phyloP scores from a whole-genome alignment of 2,113 vertebrate species.

The Noctilio leporinus region DNA sequence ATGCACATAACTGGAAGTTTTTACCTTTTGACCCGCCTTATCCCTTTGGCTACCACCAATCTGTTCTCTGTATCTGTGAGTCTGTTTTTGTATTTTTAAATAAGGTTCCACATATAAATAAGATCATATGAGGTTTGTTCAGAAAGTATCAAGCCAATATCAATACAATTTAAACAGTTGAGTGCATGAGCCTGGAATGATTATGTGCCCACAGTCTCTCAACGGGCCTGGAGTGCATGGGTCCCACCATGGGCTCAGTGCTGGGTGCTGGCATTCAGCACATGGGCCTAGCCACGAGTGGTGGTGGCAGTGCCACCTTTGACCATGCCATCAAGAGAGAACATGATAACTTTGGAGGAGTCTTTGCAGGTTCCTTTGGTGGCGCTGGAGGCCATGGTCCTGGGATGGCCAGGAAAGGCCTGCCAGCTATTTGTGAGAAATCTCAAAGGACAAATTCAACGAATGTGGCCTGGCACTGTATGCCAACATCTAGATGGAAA shows the following conservation, averaged over 20 bases:
- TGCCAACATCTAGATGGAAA: conserved; percentile 98
- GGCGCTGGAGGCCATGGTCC: conserved; percentile 87
- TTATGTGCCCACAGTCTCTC: conserved; percentile 86
- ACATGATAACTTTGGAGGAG: conserved; percentile 89
- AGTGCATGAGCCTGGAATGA: conserved; percentile 92
- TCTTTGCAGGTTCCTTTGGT: conserved; percentile 85
- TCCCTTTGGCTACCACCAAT: neutral
- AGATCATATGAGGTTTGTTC: neutral
- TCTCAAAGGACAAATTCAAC: conserved; percentile 95
- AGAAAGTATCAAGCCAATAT: too few relatives aligned
- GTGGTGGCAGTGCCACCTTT: conserved; percentile 83
- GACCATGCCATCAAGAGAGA: conserved; percentile 91
- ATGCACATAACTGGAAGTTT: neutral
- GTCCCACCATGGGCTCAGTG: conserved; percentile 85
- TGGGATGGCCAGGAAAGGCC: conserved; percentile 91
- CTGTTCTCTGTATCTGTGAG: neutral
- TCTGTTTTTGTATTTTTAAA: neutral
- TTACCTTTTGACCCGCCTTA: neutral
- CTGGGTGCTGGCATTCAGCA: conserved; percentile 89
- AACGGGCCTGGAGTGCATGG: conserved; percentile 93
- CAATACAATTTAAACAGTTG: too few relatives aligned
- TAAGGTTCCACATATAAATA: neutral
- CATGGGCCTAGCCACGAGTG: conserved; percentile 87
- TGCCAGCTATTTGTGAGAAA: conserved; percentile 99
- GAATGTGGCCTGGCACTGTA: conserved; percentile 95